Conservation (phyloP, 1,140 invertebrate species). For the Heliconius hermathena region DNA sequence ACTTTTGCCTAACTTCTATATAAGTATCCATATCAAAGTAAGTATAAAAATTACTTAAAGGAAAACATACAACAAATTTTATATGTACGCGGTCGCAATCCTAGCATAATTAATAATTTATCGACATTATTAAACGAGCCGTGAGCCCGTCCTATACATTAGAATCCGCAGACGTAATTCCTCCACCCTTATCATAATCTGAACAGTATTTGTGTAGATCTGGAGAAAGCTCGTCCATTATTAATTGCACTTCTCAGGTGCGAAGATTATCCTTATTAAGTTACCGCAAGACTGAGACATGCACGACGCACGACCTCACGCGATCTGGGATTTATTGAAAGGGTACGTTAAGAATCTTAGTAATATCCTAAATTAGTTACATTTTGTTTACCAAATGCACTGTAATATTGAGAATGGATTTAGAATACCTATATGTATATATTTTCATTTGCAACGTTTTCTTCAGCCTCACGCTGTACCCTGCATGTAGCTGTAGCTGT, state of each 20-base stretch:
- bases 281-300: slow-evolving; percentile 59
- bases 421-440: too few relatives aligned
- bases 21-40: too few relatives aligned
- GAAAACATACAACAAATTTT: not conserved
- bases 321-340: slow-evolving; percentile 24
- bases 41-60: not conserved
- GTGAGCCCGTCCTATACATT: slow-evolving; percentile 21
- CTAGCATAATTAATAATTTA: not conserved
- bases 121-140: slow-evolving; percentile 4
- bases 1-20: not conserved
- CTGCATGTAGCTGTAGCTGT: too few relatives aligned
- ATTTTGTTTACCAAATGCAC: not conserved
- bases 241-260: slow-evolving; percentile 77
- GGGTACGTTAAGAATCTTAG: slow-evolving; percentile 29
- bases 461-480: too few relatives aligned
- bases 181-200: slow-evolving; percentile 48
- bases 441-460: too few relatives aligned
- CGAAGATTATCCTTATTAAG: slow-evolving; percentile 71
- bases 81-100: not conserved
- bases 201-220: slow-evolving; percentile 44
- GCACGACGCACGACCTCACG: slow-evolving; percentile 47
- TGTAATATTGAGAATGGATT: not conserved
- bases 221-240: slow-evolving; percentile 62
- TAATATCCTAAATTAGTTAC: slow-evolving; percentile 33
- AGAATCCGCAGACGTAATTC: slow-evolving; percentile 37